These are phyloP conservation scores for Anthonomus grandis DNA, from an alignment of 1,140 invertebrate species.

Conservation along the genomic window DNA sequence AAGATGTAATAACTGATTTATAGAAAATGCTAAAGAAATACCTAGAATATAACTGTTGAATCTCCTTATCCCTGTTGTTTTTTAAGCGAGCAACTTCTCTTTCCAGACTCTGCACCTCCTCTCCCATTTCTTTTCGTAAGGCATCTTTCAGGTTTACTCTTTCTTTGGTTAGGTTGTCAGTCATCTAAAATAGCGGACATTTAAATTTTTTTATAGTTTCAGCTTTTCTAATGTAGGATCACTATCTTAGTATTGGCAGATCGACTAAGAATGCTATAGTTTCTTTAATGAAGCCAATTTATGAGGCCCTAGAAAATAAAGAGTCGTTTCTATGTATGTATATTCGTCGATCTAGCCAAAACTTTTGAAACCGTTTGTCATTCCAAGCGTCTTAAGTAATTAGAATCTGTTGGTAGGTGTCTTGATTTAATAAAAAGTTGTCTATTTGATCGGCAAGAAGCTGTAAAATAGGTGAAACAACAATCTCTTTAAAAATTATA, in stretches of 20 bases:
- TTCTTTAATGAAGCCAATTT: no score
- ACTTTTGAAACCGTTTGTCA: no score
- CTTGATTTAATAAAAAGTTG: no score
- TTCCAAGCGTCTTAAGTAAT: no score
- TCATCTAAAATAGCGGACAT: slow-evolving; percentile 17
- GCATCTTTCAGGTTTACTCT: slow-evolving; percentile 52
- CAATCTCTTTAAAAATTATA: no score
- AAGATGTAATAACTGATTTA: slow-evolving; percentile 6
- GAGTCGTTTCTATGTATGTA: no score
- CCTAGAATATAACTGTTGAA: slow-evolving; percentile 54
- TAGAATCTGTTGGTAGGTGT: no score
- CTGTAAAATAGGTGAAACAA: no score
- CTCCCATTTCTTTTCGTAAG: slow-evolving; percentile 51
- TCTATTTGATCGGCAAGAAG: no score
- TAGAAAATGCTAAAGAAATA: slow-evolving; percentile 26
- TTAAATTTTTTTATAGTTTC: not conserved
- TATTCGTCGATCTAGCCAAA: no score
- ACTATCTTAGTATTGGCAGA: not conserved
- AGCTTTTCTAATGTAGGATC: not conserved
- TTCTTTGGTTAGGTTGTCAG: slow-evolving; percentile 50
- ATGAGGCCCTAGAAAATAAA: no score
- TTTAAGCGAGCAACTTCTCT: slow-evolving; percentile 51
- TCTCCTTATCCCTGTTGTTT: slow-evolving; percentile 50
- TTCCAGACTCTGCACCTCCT: slow-evolving; percentile 46
- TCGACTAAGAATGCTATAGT: no score